phyloP scores from a whole-genome alignment of 2,888 invertebrate species.

The Gerosis bhagava region DNA sequence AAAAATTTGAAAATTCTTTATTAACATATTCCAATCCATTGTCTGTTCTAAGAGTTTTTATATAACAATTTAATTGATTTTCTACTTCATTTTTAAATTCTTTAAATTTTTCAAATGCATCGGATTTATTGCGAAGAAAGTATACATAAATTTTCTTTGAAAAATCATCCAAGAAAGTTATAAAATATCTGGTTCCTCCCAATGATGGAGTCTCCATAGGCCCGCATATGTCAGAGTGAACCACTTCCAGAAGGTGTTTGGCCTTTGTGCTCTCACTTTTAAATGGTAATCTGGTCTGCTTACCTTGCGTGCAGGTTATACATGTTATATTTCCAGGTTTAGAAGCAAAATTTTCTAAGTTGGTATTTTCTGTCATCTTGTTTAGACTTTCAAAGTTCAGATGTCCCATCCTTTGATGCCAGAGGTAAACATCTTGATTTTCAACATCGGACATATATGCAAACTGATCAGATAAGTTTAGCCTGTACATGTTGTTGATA shows the following conservation, averaged over 20 bases:
- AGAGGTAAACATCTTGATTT: slow-evolving; percentile 19
- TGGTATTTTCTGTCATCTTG: slow-evolving; percentile 24
- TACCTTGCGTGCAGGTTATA: slow-evolving; percentile 23
- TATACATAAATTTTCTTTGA: slow-evolving; percentile 6
- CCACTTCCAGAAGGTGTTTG: slow-evolving; percentile 13
- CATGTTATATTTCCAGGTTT: slow-evolving; percentile 17
- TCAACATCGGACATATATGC: slow-evolving; percentile 23
- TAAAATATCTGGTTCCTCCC: slow-evolving; percentile 27
- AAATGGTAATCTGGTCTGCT: slow-evolving; percentile 25
- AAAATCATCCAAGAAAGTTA: slow-evolving; percentile 28
- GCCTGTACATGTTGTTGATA: slow-evolving; percentile 33
- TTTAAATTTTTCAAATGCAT: slow-evolving; percentile 21
- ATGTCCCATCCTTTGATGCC: slow-evolving; percentile 34
- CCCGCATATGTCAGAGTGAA: slow-evolving; percentile 31
- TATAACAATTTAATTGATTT: slow-evolving; percentile 26
- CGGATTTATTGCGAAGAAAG: slow-evolving; percentile 24
- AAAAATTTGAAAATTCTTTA: slow-evolving; percentile 29
- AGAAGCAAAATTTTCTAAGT: background rate
- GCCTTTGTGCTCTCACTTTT: slow-evolving; percentile 17
- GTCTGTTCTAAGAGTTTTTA: slow-evolving; percentile 29
- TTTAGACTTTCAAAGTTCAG: slow-evolving; percentile 29
- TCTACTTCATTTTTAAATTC: slow-evolving; percentile 29
- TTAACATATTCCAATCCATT: slow-evolving; percentile 29
- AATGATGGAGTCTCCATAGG: slow-evolving; percentile 30
- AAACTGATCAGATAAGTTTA: slow-evolving; percentile 17